These are phyloP conservation scores for Bungarus multicinctus DNA, from an alignment of 2,113 vertebrate genomes.

Conservation along the genomic window DNA sequence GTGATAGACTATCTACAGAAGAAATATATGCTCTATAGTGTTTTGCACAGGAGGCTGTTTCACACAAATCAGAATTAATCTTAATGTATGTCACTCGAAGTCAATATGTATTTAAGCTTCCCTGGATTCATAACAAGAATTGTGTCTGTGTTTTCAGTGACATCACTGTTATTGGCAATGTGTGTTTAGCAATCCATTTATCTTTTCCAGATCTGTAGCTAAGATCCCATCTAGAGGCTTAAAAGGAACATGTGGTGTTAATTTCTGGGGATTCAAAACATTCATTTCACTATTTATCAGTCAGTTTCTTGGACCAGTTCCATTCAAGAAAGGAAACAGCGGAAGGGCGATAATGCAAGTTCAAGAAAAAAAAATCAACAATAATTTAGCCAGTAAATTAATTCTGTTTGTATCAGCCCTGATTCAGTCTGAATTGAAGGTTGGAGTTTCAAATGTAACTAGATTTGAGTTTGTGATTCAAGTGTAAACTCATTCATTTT, in stretches of 20 bases:
- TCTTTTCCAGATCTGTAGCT: background rate
- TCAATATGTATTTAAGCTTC: slow-evolving; percentile 5
- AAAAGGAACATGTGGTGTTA: background rate
- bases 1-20: background rate
- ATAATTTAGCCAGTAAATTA: background rate
- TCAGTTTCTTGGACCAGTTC: background rate
- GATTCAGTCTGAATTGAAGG: background rate
- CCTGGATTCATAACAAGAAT: background rate
- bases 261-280: background rate
- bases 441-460: background rate
- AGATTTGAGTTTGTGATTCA: background rate
- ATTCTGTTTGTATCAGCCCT: background rate
- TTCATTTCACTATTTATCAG: background rate
- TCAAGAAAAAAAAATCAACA: background rate
- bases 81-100: background rate
- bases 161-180: background rate
- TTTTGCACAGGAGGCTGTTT: background rate
- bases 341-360: background rate
- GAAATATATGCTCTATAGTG: background rate
- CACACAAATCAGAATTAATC: background rate
- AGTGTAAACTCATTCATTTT: background rate
- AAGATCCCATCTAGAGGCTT: background rate
- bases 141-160: background rate
- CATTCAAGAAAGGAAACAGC: background rate
- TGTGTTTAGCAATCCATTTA: background rate